phyloP scores from a whole-genome alignment of 2,113 vertebrate genomes.

The Corvus cornix region DNA sequence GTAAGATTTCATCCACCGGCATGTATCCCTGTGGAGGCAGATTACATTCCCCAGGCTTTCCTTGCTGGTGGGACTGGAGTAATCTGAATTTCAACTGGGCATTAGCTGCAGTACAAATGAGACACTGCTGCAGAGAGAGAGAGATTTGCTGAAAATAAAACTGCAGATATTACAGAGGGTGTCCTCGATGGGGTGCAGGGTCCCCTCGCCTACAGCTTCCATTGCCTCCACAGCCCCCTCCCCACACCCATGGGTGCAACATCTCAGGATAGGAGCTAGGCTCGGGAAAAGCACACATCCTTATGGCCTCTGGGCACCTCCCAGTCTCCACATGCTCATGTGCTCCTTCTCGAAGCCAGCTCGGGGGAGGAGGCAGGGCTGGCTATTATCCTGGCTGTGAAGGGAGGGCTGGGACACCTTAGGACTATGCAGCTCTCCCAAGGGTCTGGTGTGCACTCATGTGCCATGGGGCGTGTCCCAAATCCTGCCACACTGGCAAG shows the following conservation, averaged over 20 bases:
- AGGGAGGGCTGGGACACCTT: neutral
- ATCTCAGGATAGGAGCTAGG: neutral
- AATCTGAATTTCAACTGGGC: constrained; percentile 46
- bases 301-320: neutral
- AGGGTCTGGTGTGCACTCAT: rapidly evolving
- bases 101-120: neutral
- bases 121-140: neutral
- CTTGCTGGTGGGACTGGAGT: neutral
- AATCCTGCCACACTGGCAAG: neutral
- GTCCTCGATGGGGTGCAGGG: neutral
- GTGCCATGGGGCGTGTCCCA: rapidly evolving
- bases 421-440: neutral
- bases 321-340: rapidly evolving
- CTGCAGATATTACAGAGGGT: neutral
- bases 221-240: neutral
- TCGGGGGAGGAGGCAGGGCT: rapidly evolving
- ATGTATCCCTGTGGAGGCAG: neutral
- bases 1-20: neutral
- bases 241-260: neutral
- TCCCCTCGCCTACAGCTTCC: neutral
- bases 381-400: neutral
- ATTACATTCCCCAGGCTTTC: neutral
- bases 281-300: neutral
- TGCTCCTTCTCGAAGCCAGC: rapidly evolving
- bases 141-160: constrained; percentile 48